These are phyloP conservation scores for Fragum whitleyi DNA, from an alignment of 2,888 invertebrate species.

Conservation along the genomic window DNA sequence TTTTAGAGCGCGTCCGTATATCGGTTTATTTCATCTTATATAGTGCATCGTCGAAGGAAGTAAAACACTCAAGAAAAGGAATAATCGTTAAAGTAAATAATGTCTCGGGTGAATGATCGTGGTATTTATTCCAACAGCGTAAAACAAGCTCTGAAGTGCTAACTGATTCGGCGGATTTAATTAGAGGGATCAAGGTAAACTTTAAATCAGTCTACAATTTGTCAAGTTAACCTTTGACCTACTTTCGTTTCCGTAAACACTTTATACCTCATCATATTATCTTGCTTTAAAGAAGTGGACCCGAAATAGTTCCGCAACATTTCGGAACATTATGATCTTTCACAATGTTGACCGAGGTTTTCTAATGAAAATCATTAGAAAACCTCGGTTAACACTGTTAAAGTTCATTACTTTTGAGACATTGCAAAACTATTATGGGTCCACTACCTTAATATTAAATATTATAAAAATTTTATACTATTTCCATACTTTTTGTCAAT, in stretches of 20 bases:
- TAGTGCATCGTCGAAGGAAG: neutral
- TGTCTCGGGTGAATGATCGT: neutral
- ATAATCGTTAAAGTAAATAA: neutral
- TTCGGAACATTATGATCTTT: too few species aligned
- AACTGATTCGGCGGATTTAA: neutral
- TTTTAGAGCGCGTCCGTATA: neutral
- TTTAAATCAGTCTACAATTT: neutral
- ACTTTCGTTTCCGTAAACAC: neutral
- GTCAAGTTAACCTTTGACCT: slow-evolving; percentile 1
- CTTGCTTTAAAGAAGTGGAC: too few species aligned
- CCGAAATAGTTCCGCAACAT: too few species aligned
- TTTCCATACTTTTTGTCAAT: neutral
- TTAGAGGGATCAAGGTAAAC: neutral
- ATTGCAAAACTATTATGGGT: too few species aligned
- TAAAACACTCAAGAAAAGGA: neutral
- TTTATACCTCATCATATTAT: neutral
- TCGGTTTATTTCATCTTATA: neutral
- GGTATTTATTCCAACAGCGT: neutral
- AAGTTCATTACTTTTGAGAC: too few species aligned
- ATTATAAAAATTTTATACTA: neutral
- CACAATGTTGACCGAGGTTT: too few species aligned
- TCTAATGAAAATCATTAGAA: too few species aligned
- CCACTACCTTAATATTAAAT: too few species aligned
- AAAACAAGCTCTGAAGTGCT: neutral
- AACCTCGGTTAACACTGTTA: too few species aligned